Base-by-base conservation (phyloP, 2,888 invertebrate genomes). In the Drosophila pseudotakahashii region DNA sequence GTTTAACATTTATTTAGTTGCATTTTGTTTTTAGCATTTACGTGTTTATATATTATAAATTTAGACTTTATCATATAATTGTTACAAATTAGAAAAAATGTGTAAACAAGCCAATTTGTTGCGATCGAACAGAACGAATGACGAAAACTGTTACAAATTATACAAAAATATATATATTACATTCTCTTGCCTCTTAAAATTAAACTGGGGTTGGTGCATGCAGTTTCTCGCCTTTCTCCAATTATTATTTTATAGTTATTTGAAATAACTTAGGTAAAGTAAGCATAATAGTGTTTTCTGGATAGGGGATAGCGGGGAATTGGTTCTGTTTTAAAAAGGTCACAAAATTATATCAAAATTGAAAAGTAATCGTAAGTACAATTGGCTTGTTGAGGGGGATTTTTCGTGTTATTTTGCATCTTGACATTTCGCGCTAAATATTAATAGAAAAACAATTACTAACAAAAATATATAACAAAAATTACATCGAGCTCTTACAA, bases 381-480 rank as follows among this genome's bases (percentile, higher is more conserved):
- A 88, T 85, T 83, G 83, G 88, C 86, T 83, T 83, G 85, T 71
- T 71, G 44, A 69, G 63, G 50, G 59, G 50, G 52, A 44, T 34
- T 58, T 58, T 62, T 60, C 62, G 70, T 79, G 64, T 63, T 62
- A 48, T 50, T 58, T 70, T 45, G 32, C 36, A 13, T 54, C 60
- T 48, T 64, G 45, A 54, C 48, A 67, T 67, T 81, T 87, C 79
- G 54, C 82, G 75, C 82, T 83, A 83, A 81, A 81, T 82, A 83
- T 83, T 79, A 89, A 87, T 83, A 83, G 77, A 88, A 88, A 66
- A 89, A 89, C 89, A 83, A 88, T 75, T 81, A 78, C 88, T 88
- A 88, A 88, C 89, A 89, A 88, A 89, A 88, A 85, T 88, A 73
- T 81, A 88, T 81, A 88, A 87, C 81, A 88, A 88, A 90, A 90